These are phyloP conservation scores for Steinernema hermaphroditum DNA, from an alignment of 2,888 invertebrate species.

Conservation along the genomic window DNA sequence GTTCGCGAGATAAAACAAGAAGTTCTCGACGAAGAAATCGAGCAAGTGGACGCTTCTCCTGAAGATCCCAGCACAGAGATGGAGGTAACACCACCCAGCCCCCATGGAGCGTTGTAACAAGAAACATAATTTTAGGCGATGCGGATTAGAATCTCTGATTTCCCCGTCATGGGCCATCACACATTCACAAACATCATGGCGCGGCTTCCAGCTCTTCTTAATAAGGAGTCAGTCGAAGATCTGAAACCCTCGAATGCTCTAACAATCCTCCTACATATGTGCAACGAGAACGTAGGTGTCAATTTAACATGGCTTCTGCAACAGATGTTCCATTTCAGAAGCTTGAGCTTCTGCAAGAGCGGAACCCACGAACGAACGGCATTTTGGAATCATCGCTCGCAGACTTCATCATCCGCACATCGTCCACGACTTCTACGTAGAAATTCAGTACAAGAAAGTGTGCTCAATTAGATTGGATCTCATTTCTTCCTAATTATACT, in stretches of 20 bases:
- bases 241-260: slow-evolving; percentile 80
- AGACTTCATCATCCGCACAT: slow-evolving; percentile 2
- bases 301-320: no score
- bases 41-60: neutral
- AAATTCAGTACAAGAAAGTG: no score
- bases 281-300: slow-evolving; percentile 75
- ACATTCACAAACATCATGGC: slow-evolving; percentile 69
- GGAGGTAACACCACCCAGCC: neutral
- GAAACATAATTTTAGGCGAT: neutral
- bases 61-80: neutral
- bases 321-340: neutral
- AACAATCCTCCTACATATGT: slow-evolving; percentile 80
- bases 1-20: neutral
- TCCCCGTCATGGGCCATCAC: slow-evolving; percentile 14
- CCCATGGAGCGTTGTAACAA: neutral
- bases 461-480: no score
- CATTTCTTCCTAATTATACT: no score
- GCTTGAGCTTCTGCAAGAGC: neutral
- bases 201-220: slow-evolving; percentile 56
- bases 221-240: slow-evolving; percentile 74
- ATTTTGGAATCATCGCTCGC: slow-evolving; percentile 3
- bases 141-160: slow-evolving; percentile 15
- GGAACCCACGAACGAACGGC: neutral
- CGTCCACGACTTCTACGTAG: neutral
- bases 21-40: neutral